Evolutionary conservation across 53 echinoderm and acorn worm genomes (phyloP), one percentile per base, ranked within the genome.

Genomic region (Stichopus horrens): DNA sequence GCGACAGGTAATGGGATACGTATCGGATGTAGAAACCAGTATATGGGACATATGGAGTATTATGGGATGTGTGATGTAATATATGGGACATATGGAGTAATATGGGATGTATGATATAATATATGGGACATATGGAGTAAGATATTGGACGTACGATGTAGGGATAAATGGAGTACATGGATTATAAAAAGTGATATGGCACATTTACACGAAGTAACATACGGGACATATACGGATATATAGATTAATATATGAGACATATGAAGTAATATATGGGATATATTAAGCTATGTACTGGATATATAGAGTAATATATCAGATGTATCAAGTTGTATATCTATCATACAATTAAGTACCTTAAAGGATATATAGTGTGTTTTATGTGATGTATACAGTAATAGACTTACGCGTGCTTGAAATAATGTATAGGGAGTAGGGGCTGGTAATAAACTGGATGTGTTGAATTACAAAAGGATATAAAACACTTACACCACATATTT

Each of bases 1-100:
- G 81, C 92, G 77, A 99, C 99, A 89, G 92, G 92, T 92, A 80
- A n/a, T 37, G 37, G 80, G 37, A 37, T 37, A 37, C n/a, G 9
- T 76, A 21, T 76, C 1, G 77, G 10, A 20, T 4, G 10, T 18
- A 18, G 18, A 21, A 14, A 20, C 4, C 21, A 14, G 3, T 67
- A n/a, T 14, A 14, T 11, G 13, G 68, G 11, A 67, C 68, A 67
- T 67, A 37, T 37, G 80, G 37, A 37, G 37, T 37, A 37, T 2
- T 76, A 21, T 76, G 51, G 77, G 10, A 20, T 21, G 10, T 18
- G 1, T 0, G 4, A 14, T 1, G 1, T 4, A 14, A n/a, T 67
- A n/a, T 14, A 14, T 11, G 13, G 68, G 11, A 67, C 68, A 67
- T 67, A 37, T 37, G 37, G 37, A 37, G 37, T 37, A 37, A 37